phyloP scores from a whole-genome alignment of 2,797 vertebrate genomes.

The Rallus crepitans region DNA sequence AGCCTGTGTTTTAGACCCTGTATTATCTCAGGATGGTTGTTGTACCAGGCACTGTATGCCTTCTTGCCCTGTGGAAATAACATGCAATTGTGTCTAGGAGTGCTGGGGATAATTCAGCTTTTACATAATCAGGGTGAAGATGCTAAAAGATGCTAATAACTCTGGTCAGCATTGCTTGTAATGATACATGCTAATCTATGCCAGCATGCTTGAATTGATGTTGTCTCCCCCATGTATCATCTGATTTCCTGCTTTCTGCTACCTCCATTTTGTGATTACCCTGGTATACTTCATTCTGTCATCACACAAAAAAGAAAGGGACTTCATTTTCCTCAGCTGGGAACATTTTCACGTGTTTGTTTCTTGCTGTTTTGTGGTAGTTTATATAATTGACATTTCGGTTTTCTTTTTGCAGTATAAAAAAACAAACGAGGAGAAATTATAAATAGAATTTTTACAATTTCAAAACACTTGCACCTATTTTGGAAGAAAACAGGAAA shows the following conservation, averaged over 20 bases:
- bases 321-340: constrained; percentile 1
- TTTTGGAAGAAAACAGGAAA: background rate
- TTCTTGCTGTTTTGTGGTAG: background rate
- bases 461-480: background rate
- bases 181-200: background rate
- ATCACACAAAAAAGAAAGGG: background rate
- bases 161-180: background rate
- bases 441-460: background rate
- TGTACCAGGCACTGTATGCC: fast-evolving
- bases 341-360: background rate
- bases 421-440: constrained; percentile 7
- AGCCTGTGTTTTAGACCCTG: background rate
- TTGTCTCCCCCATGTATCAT: background rate
- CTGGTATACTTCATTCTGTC: background rate
- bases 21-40: background rate
- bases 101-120: background rate
- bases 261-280: background rate
- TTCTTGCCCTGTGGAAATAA: background rate
- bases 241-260: constrained; percentile 4
- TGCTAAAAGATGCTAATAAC: background rate
- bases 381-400: background rate
- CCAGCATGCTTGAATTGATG: background rate
- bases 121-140: background rate
- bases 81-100: background rate
- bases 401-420: background rate